Percentiles rank a stretch among this genome's conserved stretches.
phyloP scores from a whole-genome alignment of 2,888 invertebrate species.

The Taphrorychus bicolor region DNA sequence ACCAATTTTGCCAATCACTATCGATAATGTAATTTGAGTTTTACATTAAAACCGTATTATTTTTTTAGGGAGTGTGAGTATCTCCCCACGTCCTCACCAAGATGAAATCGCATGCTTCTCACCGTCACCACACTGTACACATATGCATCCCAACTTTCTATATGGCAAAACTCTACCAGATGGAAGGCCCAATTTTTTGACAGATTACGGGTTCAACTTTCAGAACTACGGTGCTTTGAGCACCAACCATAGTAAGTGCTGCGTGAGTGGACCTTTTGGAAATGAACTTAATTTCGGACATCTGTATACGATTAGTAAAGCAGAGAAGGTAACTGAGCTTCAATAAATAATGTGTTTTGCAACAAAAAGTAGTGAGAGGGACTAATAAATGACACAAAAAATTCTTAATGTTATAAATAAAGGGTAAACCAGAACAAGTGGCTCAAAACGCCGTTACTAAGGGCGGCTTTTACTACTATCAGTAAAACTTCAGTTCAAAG shows the following conservation, averaged over 20 bases:
- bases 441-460: no score
- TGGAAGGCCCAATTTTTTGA: conserved; percentile 52
- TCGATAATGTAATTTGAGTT: neutral
- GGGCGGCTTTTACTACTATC: no score
- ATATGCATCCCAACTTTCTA: conserved; percentile 53
- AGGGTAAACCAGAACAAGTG: no score
- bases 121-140: conserved; percentile 45
- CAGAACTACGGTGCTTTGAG: conserved; percentile 51
- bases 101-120: conserved; percentile 33
- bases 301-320: conserved; percentile 63
- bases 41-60: neutral
- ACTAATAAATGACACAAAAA: no score
- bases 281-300: conserved; percentile 56
- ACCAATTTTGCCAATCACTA: neutral
- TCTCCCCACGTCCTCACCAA: conserved; percentile 29
- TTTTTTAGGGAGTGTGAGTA: conserved; percentile 36
- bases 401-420: no score
- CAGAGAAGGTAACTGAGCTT: conserved; percentile 38
- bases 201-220: conserved; percentile 53
- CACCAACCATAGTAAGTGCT: conserved; percentile 52
- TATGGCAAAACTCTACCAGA: conserved; percentile 52
- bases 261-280: conserved; percentile 50
- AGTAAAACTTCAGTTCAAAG: no score
- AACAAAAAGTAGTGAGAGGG: no score
- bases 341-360: neutral